Base-by-base conservation (phyloP, 2,113 vertebrate species). In the Lethenteron camtschaticum region DNA sequence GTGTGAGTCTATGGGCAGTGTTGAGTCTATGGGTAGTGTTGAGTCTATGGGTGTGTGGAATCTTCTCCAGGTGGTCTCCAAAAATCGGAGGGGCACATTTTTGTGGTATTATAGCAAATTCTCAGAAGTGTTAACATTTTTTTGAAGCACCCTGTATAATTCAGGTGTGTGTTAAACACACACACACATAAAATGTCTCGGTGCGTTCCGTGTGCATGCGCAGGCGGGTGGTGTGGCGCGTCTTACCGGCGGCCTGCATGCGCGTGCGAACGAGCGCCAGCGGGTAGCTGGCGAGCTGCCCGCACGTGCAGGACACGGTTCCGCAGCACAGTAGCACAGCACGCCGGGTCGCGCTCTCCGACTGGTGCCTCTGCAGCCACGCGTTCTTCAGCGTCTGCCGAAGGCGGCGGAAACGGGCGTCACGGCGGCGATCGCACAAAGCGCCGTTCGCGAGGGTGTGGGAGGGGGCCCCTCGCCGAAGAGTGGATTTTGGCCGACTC, bases 191-290 rank as follows among this genome's bases (percentile, higher is more conserved):
- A 13, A 63, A 66, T 10, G n/a, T 9, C n/a, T 16, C 9, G 2
- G n/a, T 9, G n/a, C 63, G 24, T 18, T n/a, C n/a, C 63, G 24
- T 16, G n/a, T 9, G 63, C 24, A 16, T 66, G 10, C n/a, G 11
- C n/a, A 66, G 9, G 10, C 9, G 10, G n/a, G n/a, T 66, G 63
- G n/a, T 66, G 60, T n/a, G 14, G n/a, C n/a, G 13, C 13, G 6
- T 13, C 18, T 81, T 72, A 95, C 91, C 92, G 85, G 94, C 88
- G 4, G 86, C 92, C 77, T 97, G 92, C 92, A 97, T 97, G 13
- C 91, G 86, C 12, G 92, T 97, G 77, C 92, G 81, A 73, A 97
- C 87, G 1, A 97, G 81, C 12, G 92, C 92, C 20, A 96, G 81
- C 0, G 92, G 92, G 77, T 97, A 97, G 77, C 90, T 95, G 72